Percentiles rank a stretch among this genome's conserved stretches.
Conservation (phyloP, 2,797 vertebrate species). For the Eidolon dupreanum region DNA sequence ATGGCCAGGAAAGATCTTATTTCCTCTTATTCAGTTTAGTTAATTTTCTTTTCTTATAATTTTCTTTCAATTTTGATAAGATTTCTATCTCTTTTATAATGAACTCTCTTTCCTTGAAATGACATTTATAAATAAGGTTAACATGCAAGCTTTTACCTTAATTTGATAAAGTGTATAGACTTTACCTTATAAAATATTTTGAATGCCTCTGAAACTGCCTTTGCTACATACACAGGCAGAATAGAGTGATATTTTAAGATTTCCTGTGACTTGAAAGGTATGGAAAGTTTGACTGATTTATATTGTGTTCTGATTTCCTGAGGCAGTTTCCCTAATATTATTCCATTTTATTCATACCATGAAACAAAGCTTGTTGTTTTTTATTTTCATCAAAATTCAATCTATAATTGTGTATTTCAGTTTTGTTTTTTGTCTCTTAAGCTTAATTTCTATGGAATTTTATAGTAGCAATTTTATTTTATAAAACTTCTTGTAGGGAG, state of each 20-base stretch:
- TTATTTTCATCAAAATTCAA: constrained; percentile 60
- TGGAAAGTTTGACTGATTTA: constrained; percentile 85
- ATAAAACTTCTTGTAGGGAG: background rate
- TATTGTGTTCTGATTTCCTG: constrained; percentile 87
- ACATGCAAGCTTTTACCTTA: background rate
- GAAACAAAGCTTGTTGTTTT: constrained; percentile 75
- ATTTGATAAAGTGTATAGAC: background rate
- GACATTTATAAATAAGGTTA: background rate
- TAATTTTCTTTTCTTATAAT: background rate
- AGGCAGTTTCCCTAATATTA: constrained; percentile 82
- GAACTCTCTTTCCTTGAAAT: constrained; percentile 26
- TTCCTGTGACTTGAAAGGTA: constrained; percentile 85
- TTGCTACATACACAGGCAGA: constrained; percentile 56
- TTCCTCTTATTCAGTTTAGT: background rate
- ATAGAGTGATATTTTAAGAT: constrained; percentile 84
- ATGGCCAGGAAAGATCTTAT: background rate
- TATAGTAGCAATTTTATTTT: constrained; percentile 46
- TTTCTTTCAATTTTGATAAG: constrained; percentile 32
- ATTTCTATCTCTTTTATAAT: constrained; percentile 39
- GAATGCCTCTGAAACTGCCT: background rate
- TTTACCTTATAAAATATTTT: constrained; percentile 4
- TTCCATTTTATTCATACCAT: constrained; percentile 72
- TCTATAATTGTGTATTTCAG: constrained; percentile 52
- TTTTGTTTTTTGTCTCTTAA: constrained; percentile 73
- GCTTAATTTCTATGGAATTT: constrained; percentile 64